Conservation (phyloP, 2,797 vertebrate genomes). For the Coendou prehensilis region DNA sequence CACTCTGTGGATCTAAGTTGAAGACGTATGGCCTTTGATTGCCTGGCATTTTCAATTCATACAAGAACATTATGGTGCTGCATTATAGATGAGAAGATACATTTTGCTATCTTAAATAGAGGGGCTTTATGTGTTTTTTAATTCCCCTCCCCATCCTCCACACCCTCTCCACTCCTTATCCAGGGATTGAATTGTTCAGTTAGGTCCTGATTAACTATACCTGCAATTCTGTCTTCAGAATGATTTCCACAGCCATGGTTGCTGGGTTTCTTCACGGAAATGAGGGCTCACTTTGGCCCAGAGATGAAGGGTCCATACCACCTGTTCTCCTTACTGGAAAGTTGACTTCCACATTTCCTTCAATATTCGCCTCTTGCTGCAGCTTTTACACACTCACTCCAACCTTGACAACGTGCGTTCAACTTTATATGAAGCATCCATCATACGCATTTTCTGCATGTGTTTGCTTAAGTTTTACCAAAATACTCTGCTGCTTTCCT, state of each 20-base stretch:
- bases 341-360: not conserved
- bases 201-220: conserved; percentile 81
- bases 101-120: conserved; percentile 84
- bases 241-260: not conserved
- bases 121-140: conserved; percentile 59
- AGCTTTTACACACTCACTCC: not conserved
- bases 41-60: conserved; percentile 89
- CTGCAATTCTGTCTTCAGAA: conserved; percentile 63
- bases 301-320: fast-evolving
- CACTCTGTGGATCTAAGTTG: conserved; percentile 88
- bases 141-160: not conserved
- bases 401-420: not conserved
- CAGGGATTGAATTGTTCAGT: conserved; percentile 80
- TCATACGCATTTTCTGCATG: not conserved
- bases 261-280: not conserved
- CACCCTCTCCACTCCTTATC: not conserved
- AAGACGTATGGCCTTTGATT: conserved; percentile 91
- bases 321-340: not conserved
- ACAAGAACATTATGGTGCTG: conserved; percentile 87
- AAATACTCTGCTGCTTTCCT: not conserved
- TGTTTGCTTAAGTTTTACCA: not conserved
- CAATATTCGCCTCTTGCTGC: fast-evolving
- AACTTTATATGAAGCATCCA: not conserved
- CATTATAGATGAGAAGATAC: conserved; percentile 89
- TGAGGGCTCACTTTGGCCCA: not conserved